Percentiles rank a stretch among this genome's conserved stretches.
phyloP scores from a whole-genome alignment of 2,888 invertebrate genomes.

The Andrena hattorfiana region DNA sequence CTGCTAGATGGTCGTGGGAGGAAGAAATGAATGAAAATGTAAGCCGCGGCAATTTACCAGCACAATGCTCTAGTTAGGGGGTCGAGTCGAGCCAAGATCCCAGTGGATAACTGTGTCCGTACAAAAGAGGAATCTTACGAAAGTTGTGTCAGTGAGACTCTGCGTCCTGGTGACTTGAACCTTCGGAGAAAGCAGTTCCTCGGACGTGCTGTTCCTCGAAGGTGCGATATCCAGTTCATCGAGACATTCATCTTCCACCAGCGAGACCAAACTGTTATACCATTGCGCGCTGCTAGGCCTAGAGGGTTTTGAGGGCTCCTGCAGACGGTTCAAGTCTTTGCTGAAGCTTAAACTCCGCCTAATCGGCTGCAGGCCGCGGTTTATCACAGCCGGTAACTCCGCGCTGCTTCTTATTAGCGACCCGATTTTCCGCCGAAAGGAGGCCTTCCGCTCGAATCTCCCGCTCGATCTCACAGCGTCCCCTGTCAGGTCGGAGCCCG shows the following conservation, averaged over 20 bases:
- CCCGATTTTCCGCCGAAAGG: constrained; percentile 79
- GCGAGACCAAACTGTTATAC: constrained; percentile 82
- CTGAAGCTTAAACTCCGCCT: constrained; percentile 81
- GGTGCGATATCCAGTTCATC: constrained; percentile 50
- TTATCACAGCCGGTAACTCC: constrained; percentile 82
- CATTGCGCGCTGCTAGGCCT: constrained; percentile 78
- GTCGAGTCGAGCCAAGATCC: not conserved
- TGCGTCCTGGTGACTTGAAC: constrained; percentile 71
- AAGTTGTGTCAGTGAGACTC: constrained; percentile 76
- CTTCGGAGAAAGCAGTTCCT: constrained; percentile 52
- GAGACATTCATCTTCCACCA: constrained; percentile 77
- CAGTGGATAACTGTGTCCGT: not conserved
- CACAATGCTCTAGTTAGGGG: not conserved
- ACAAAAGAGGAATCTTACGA: constrained; percentile 69
- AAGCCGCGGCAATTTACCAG: not conserved
- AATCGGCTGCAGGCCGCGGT: constrained; percentile 80
- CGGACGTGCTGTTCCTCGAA: constrained; percentile 39
- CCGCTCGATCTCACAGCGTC: constrained; percentile 7
- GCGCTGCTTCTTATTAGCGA: constrained; percentile 78
- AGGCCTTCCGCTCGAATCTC: constrained; percentile 77
- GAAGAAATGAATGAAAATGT: constrained; percentile 1
- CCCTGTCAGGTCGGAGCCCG: constrained; percentile 3
- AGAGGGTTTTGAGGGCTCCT: constrained; percentile 65
- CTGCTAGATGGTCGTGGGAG: not conserved
- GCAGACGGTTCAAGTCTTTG: constrained; percentile 77